Evolutionary conservation across 2,113 vertebrate genomes (phyloP).

Genomic region (Columba janthina): DNA sequence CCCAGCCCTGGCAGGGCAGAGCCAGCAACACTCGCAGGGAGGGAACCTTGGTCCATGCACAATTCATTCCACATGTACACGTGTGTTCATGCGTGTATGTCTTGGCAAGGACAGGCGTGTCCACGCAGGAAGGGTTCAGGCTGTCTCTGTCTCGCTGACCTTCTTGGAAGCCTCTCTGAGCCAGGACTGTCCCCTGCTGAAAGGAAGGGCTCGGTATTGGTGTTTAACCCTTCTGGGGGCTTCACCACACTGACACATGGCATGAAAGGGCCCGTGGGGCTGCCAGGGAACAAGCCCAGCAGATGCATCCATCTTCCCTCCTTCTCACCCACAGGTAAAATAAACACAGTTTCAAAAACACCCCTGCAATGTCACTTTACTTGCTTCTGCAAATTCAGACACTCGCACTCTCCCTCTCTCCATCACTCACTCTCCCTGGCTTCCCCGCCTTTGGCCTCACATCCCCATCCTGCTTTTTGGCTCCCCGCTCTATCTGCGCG

Average conservation of each 20-base stretch:
- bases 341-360: background rate
- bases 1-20: background rate
- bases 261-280: background rate
- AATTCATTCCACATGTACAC: rapidly evolving
- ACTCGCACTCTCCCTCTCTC: background rate
- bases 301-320: background rate
- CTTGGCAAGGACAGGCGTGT: rapidly evolving
- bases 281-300: background rate
- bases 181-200: background rate
- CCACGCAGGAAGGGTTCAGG: rapidly evolving
- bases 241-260: rapidly evolving
- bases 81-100: rapidly evolving
- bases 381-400: background rate
- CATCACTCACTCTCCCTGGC: background rate
- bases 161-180: background rate
- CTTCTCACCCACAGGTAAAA: constrained; percentile 16
- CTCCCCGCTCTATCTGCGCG: background rate
- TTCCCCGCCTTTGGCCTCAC: background rate
- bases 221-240: background rate
- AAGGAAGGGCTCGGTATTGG: rapidly evolving
- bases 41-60: rapidly evolving
- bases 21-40: background rate
- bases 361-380: background rate
- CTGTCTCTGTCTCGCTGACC: background rate
- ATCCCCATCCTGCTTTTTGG: background rate